Evolutionary conservation across 2,888 invertebrate genomes (phyloP), one percentile per base, ranked within the genome.

Genomic region (Hydraecia micacea): DNA sequence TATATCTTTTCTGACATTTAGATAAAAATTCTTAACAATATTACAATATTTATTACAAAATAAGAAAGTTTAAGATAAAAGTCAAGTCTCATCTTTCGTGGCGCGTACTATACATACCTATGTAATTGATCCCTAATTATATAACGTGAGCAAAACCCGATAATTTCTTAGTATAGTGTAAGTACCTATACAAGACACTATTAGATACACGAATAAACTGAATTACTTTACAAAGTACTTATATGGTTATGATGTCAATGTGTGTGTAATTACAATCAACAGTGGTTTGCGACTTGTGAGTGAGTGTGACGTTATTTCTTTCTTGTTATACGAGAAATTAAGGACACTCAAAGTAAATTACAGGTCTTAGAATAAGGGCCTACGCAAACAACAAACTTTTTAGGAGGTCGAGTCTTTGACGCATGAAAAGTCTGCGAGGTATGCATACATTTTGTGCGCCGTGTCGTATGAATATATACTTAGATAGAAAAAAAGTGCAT

Each of bases 181-280:
- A 32, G 46, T 46, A 46, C 49, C 25, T 68, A 32, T 8, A 36
- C 25, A 69, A 69, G n/a, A 55, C 32, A 25, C 2, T 70, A 18
- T 36, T 55, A 25, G 21, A 18, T 73, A 71, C 11, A 58, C 60
- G 15, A 62, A 58, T 46, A 71, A 49, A 79, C 42, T 55, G 60
- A 68, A 73, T 72, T 42, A 79, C 55, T 79, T 63, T 75, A 76
- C 73, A 79, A 62, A 65, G 55, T 68, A n/a, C n/a, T n/a, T n/a
- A 65, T 60, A 86, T 68, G 70, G 52, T 74, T 65, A 68, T 72
- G 73, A 28, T 58, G 55, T 83, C 78, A 83, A 71, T 73, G 70
- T 72, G 79, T 86, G 46, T 75, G 46, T 86, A 71, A 86, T 85
- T 84, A 86, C 63, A 78, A 83, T 79, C 70, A 79, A 79, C 77